These are phyloP conservation scores for Noctua janthina DNA, from an alignment of 2,888 invertebrate genomes.

Conservation along the genomic window DNA sequence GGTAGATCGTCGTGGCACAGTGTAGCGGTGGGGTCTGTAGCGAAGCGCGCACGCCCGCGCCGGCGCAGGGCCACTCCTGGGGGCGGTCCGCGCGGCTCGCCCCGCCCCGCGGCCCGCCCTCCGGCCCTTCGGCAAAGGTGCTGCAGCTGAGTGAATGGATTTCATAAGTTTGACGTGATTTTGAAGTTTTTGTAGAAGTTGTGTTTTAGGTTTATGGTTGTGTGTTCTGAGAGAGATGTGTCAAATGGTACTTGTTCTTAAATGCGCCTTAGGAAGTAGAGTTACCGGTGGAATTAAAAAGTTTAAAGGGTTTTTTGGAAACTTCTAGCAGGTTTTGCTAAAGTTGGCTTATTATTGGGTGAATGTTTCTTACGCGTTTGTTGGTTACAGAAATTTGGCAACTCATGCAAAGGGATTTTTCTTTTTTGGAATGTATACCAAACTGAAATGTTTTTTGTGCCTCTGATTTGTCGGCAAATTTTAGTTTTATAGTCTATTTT, in stretches of 20 bases:
- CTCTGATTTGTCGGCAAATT: not conserved
- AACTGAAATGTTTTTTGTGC: not conserved
- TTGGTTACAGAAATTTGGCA: not conserved
- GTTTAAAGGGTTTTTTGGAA: conserved; percentile 11
- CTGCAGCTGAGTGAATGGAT: conserved; percentile 38
- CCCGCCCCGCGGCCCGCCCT: conserved; percentile 74
- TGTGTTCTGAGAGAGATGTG: not conserved
- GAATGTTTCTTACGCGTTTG: not conserved
- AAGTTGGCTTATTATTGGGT: not conserved
- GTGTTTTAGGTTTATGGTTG: not conserved
- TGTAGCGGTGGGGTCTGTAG: conserved; percentile 57
- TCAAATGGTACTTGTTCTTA: not conserved
- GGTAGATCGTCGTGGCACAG: conserved; percentile 17
- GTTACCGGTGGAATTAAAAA: not conserved
- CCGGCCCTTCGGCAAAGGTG: conserved; percentile 69
- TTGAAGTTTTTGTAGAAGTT: conserved; percentile 7
- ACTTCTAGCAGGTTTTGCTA: not conserved
- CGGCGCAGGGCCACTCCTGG: conserved; percentile 78
- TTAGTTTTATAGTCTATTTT: not conserved
- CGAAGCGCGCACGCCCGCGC: conserved; percentile 77
- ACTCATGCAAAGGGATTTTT: not conserved
- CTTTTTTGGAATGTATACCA: not conserved
- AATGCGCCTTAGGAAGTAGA: not conserved
- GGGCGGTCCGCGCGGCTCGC: conserved; percentile 73
- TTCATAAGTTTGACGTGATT: conserved; percentile 34